phyloP scores from a whole-genome alignment of 1,140 invertebrate species.

The Melipona quadrifasciata region DNA sequence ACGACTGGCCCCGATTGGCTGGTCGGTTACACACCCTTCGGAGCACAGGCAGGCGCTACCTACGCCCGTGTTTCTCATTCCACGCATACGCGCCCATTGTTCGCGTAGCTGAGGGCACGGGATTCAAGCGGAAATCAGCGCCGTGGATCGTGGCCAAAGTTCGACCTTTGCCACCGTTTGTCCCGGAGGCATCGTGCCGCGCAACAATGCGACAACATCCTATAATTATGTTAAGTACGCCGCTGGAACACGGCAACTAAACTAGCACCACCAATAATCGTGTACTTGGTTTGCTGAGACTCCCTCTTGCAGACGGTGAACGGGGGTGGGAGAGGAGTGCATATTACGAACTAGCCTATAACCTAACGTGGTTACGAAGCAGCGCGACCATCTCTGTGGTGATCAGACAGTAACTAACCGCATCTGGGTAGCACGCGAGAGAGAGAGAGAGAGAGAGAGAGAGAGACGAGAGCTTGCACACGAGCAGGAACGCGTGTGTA shows the following conservation, averaged over 20 bases:
- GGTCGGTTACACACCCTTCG: neutral
- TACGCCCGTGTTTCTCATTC: conserved; percentile 4
- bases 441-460: too few relatives aligned
- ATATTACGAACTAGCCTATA: conserved; percentile 66
- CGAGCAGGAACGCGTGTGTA: too few relatives aligned
- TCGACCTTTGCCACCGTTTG: conserved; percentile 58
- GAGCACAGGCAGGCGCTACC: too few relatives aligned
- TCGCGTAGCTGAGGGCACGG: conserved; percentile 6
- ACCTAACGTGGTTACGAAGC: conserved; percentile 64
- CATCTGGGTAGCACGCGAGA: conserved; percentile 22
- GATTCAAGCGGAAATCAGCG: conserved; percentile 48
- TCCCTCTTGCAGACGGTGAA: conserved; percentile 44
- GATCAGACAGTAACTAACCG: conserved; percentile 65
- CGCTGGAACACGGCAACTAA: conserved; percentile 42
- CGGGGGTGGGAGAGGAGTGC: conserved; percentile 26
- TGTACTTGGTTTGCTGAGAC: conserved; percentile 55
- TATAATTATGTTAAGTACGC: conserved; percentile 69
- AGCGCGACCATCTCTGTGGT: conserved; percentile 57
- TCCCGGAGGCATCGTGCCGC: conserved; percentile 55
- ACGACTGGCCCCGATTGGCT: conserved; percentile 23
- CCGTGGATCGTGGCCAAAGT: conserved; percentile 45
- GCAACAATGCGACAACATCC: conserved; percentile 60
- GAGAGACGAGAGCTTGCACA: neutral
- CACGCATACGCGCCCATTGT: conserved; percentile 10
- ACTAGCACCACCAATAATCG: conserved; percentile 34